Evolutionary conservation across 2,113 vertebrate genomes (phyloP), one percentile per base, ranked within the genome.

Genomic region (Uria lomvia): DNA sequence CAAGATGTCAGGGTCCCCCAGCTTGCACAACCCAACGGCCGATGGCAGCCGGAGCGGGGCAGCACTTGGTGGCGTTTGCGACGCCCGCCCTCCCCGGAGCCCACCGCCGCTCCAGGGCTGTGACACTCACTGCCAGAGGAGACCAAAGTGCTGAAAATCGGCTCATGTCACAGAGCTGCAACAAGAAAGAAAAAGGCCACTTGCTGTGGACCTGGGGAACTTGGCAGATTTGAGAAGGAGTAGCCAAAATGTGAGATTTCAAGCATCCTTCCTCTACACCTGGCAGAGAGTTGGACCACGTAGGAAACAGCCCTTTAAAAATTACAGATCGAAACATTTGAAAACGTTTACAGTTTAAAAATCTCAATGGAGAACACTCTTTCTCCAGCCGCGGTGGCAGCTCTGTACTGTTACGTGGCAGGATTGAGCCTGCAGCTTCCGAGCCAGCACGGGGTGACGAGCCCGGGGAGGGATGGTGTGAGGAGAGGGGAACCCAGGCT

Each of bases 1-100:
- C 96, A 98, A 97, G 97, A 97, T 95, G 97, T 97, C 97, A 88
- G 38, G 14, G 3, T 93, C 95, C 96, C 56, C 0, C 68, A 94
- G 96, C 82, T n/a, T 2, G 97, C 93, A 88, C 55, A 95, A 52
- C 22, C 23, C 27, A 87, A 58, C 6, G 15, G 95, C 83, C 83
- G 71, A 78, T 78, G 29, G 70, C 43, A 53, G 67, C 75, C n/a
- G 80, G 90, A 94, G 80, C 52, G 58, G 83, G 83, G 83, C 89
- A 84, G 78, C 43, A 20, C 45, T 80, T 12, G 14, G 88, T 14
- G 21, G 86, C n/a, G 26, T n/a, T 58, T 3, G 6, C 38, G 76
- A 47, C 1, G 7, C 22, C 59, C 7, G 17, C 26, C 53, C 72
- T n/a, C 23, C 1, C 0, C 7, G 52, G 55, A 72, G 40, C 59